A percentile compares a stretch with the other conserved stretches of the same genome.
Conservation (phyloP, 2,888 invertebrate genomes). For the Malachius bipustulatus region DNA sequence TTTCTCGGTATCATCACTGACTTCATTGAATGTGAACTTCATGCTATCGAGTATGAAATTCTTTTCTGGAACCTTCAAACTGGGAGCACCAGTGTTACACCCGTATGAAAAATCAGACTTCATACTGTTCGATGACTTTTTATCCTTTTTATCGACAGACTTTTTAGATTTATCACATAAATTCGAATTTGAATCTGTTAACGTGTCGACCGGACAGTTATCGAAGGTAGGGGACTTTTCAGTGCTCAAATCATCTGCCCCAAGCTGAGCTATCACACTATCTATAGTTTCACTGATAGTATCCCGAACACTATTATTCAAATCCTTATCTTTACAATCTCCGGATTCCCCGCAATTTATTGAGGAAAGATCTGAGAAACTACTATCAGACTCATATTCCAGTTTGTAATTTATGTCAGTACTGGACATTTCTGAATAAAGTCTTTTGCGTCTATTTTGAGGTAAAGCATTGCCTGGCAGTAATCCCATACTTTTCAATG, state of each 20-base stretch:
- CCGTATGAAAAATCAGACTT: slow-evolving; percentile 8
- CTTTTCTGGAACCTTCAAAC: slow-evolving; percentile 45
- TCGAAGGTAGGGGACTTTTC: slow-evolving; percentile 17
- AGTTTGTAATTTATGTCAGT: slow-evolving; percentile 49
- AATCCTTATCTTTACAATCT: slow-evolving; percentile 20
- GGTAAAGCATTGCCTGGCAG: slow-evolving; percentile 46
- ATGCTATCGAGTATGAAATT: slow-evolving; percentile 43
- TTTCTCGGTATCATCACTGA: slow-evolving; percentile 20
- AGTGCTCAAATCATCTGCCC: slow-evolving; percentile 11
- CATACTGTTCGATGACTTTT: slow-evolving; percentile 10
- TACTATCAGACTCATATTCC: slow-evolving; percentile 51
- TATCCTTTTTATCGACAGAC: slow-evolving; percentile 17
- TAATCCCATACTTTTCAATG: slow-evolving; percentile 44
- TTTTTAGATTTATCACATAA: slow-evolving; percentile 24
- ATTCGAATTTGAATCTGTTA: slow-evolving; percentile 32
- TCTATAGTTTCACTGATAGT: background rate
- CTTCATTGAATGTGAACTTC: slow-evolving; percentile 43
- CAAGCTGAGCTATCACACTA: slow-evolving; percentile 7
- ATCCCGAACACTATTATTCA: slow-evolving; percentile 17
- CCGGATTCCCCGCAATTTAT: slow-evolving; percentile 27
- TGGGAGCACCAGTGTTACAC: slow-evolving; percentile 22
- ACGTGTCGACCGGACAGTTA: slow-evolving; percentile 12
- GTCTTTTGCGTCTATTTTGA: slow-evolving; percentile 39
- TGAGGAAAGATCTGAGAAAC: slow-evolving; percentile 43
- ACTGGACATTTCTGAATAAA: slow-evolving; percentile 47